Percentiles rank a stretch among this genome's conserved stretches.
phyloP scores from a whole-genome alignment of 2,888 invertebrate genomes.

The Operophtera brumata region DNA sequence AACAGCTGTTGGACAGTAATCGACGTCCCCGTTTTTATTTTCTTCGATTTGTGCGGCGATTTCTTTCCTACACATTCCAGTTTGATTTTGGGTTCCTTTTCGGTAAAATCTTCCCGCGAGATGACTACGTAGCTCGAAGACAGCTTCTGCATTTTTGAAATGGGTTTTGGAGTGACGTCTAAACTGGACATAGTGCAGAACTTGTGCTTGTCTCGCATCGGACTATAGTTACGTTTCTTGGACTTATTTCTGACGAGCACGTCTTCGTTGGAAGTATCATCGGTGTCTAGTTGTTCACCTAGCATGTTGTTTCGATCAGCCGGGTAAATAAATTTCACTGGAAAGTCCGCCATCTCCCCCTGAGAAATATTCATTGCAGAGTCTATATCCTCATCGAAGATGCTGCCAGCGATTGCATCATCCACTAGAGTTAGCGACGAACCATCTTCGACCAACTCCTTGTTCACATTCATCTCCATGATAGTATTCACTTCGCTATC shows the following conservation, averaged over 20 bases:
- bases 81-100: not conserved
- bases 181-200: constrained; percentile 17
- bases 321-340: constrained; percentile 44
- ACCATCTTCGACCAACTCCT: constrained; percentile 51
- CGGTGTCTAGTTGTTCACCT: constrained; percentile 34
- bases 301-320: constrained; percentile 25
- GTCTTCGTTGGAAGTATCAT: constrained; percentile 37
- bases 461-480: constrained; percentile 63
- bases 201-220: constrained; percentile 34
- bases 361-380: not conserved
- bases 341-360: constrained; percentile 24
- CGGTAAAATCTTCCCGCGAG: not conserved
- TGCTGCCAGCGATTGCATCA: constrained; percentile 38
- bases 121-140: not conserved
- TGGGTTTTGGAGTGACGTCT: constrained; percentile 61
- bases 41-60: constrained; percentile 23
- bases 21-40: constrained; percentile 24
- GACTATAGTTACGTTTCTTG: constrained; percentile 56
- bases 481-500: constrained; percentile 58
- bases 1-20: constrained; percentile 50
- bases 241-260: constrained; percentile 33
- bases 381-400: constrained; percentile 13
- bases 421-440: constrained; percentile 66
- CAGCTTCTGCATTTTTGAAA: constrained; percentile 55
- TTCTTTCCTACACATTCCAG: constrained; percentile 14